A percentile compares a stretch with the other conserved stretches of the same genome.
Conservation (phyloP, 2,888 invertebrate genomes). For the Heliconius ismenius region DNA sequence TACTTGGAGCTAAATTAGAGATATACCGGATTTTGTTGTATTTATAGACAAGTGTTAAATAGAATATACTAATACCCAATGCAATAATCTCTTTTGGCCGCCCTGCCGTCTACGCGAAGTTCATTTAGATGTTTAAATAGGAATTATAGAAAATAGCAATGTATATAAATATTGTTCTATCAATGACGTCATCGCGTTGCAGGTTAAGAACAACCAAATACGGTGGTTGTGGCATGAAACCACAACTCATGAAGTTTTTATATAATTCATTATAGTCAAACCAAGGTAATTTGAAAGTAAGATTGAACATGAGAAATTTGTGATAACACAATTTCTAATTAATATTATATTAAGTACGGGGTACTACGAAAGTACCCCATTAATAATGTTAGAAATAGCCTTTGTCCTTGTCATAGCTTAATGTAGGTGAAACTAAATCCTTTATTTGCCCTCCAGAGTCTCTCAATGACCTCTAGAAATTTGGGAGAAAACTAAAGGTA, state of each 20-base stretch:
- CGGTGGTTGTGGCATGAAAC: background rate
- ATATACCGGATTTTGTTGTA: background rate
- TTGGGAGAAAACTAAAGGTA: background rate
- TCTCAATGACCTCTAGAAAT: background rate
- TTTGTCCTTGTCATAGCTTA: background rate
- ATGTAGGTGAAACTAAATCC: conserved; percentile 3
- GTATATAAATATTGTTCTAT: too few species aligned
- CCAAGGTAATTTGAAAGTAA: too few species aligned
- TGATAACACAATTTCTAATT: background rate
- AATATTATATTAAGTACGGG: background rate
- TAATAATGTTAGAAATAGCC: background rate
- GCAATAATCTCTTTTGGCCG: background rate
- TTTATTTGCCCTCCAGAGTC: conserved; percentile 1
- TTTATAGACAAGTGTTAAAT: too few species aligned
- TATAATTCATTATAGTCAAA: background rate
- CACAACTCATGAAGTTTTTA: background rate
- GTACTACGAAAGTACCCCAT: background rate
- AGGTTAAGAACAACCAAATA: background rate
- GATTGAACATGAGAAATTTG: too few species aligned
- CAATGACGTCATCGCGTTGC: too few species aligned
- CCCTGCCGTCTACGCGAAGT: background rate
- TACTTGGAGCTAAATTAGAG: background rate
- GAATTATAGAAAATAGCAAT: too few species aligned
- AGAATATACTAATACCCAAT: background rate
- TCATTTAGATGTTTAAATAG: too few species aligned